Percentiles rank a stretch among this genome's conserved stretches.
These are phyloP conservation scores for silkworm (Bombyx mori) DNA, from an alignment of 1,140 invertebrate species.

Conservation along the genomic window DNA sequence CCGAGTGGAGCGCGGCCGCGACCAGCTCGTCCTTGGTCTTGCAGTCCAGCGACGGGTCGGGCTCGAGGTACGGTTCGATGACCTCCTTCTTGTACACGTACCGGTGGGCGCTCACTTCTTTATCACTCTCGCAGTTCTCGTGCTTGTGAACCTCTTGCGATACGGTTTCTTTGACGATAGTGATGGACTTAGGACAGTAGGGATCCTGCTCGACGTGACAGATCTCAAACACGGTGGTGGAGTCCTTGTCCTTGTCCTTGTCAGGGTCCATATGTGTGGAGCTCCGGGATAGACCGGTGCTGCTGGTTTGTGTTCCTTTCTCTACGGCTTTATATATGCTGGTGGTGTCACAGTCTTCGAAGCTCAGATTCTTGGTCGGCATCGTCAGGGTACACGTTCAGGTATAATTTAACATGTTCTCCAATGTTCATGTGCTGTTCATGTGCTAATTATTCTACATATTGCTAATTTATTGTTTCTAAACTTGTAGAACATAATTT, in stretches of 20 bases:
- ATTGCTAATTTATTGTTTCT: background rate
- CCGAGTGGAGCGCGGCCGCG: conserved; percentile 13
- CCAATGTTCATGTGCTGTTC: background rate
- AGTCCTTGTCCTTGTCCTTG: conserved; percentile 10
- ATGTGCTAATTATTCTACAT: background rate
- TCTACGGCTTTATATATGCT: conserved; percentile 14
- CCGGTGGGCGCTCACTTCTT: conserved; percentile 14
- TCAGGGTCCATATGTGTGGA: conserved; percentile 11
- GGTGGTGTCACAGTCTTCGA: conserved; percentile 11
- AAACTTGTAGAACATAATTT: background rate
- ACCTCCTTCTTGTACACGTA: conserved; percentile 38
- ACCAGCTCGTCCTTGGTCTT: conserved; percentile 18
- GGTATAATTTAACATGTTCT: background rate
- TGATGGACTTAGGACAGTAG: conserved; percentile 16
- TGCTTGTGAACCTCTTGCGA: conserved; percentile 20
- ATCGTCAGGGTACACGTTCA: conserved; percentile 19
- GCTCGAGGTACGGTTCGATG: conserved; percentile 26
- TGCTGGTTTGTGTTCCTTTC: conserved; percentile 34
- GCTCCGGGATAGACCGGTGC: conserved; percentile 12
- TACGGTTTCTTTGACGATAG: conserved; percentile 26
- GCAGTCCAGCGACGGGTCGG: conserved; percentile 16
- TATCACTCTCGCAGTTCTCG: background rate
- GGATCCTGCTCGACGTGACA: conserved; percentile 27
- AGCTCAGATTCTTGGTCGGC: conserved; percentile 22
- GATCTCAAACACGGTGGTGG: conserved; percentile 23